Evolutionary conservation across 2,888 invertebrate genomes (phyloP).

Genomic region (Galeopsomyia nigrocyanea): DNA sequence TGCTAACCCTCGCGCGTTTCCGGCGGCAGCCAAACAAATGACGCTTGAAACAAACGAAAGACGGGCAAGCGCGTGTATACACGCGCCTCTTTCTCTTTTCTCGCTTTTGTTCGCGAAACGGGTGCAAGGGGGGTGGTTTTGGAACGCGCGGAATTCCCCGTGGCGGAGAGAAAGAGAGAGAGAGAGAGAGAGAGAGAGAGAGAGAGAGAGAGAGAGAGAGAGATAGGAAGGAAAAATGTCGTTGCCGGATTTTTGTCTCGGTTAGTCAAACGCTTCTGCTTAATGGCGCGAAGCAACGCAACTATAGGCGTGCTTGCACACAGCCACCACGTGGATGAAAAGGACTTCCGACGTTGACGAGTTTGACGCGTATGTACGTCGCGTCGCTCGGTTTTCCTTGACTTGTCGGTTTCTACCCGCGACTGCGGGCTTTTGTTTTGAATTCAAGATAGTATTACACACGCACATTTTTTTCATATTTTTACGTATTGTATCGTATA

Average conservation of each 20-base stretch:
- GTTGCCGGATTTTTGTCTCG: constrained; percentile 66
- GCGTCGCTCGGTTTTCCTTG: not conserved
- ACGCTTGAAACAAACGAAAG: constrained; percentile 69
- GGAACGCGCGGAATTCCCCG: constrained; percentile 60
- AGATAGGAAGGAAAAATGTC: constrained; percentile 59
- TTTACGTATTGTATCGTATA: no score
- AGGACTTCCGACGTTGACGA: constrained; percentile 38
- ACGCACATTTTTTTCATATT: no score
- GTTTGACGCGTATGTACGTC: constrained; percentile 31
- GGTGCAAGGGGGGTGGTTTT: not conserved
- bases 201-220: constrained; percentile 10
- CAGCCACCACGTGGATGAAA: constrained; percentile 18
- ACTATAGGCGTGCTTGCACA: constrained; percentile 45
- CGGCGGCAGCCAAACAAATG: constrained; percentile 65
- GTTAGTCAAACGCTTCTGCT: constrained; percentile 67
- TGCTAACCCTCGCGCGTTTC: constrained; percentile 48
- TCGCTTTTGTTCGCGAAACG: constrained; percentile 35
- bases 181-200: no score
- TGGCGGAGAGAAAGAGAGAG: constrained; percentile 9
- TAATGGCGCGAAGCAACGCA: constrained; percentile 65
- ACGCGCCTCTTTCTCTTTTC: constrained; percentile 34
- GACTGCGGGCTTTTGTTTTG: no score
- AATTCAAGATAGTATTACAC: no score
- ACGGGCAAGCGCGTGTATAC: constrained; percentile 57
- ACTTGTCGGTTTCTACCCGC: no score